Base-by-base conservation (phyloP, 2,113 vertebrate species). In the Origma solitaria region DNA sequence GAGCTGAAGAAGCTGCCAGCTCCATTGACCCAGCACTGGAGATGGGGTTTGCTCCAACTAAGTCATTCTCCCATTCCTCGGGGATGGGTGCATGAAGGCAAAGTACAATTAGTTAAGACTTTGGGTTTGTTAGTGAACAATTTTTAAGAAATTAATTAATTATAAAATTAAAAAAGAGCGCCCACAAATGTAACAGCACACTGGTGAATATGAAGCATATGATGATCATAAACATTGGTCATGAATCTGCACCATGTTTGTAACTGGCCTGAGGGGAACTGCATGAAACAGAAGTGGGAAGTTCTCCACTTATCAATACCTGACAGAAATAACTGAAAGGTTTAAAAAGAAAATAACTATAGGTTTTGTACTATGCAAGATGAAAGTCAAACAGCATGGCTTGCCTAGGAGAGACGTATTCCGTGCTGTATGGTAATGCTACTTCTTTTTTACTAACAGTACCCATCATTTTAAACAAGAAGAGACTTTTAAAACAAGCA, bases 291-390 rank as follows among this genome's bases (percentile, higher is more conserved):
- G 90, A 95, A 62, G 88, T 50, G 9, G 37, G 40, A 82, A 88
- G 40, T 28, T 80, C 94, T 90, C 37, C 84, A 57, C 85, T 95
- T 95, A 91, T 80, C 93, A 96, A 96, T 54, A 93, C 87, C 60
- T 68, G 92, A 88, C 57, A 96, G 86, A 95, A 95, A 90, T 93
- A 95, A 96, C 76, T 25, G 53, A 78, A 60, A 76, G 42, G 53
- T 91, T 88, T 95, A 88, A 91, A 95, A 95, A 93, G 76, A 96
- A 94, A 93, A 85, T 90, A 95, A 82, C 86, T 71, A 71, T 25
- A 83, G 85, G 89, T 70, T 90, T 95, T 96, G 66, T 40, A 66
- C 45, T 94, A 42, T 60, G 75, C 84, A 95, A 97, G 94, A 86
- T 82, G 88, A 97, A 97, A 97, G 73, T 35, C 81, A 76, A 93